Evolutionary conservation across 2,888 invertebrate species (phyloP).

Genomic region (Argyresthia goedartella): DNA sequence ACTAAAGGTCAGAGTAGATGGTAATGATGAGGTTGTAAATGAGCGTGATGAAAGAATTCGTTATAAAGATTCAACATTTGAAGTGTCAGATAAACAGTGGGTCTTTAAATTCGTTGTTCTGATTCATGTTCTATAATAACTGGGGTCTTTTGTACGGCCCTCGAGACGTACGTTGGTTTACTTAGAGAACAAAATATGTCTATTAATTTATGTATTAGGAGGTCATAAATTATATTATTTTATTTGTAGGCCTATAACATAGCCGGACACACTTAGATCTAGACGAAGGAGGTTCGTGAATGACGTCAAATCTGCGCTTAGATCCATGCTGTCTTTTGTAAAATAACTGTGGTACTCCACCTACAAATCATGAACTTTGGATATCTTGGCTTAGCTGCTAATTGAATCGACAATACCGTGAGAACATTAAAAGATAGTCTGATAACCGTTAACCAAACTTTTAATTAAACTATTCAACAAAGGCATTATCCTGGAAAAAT

Average conservation of each 20-base stretch:
- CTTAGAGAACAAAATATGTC: neutral
- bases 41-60: slow-evolving; percentile 44
- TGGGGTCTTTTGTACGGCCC: neutral
- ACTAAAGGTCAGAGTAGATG: neutral
- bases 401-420: neutral
- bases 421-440: neutral
- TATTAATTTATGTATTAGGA: too few relatives aligned
- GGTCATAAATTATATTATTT: too few relatives aligned
- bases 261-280: too few relatives aligned
- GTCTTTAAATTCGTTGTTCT: slow-evolving; percentile 55
- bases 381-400: too few relatives aligned
- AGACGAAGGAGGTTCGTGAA: too few relatives aligned
- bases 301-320: too few relatives aligned
- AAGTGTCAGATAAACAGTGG: slow-evolving; percentile 62
- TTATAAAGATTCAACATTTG: slow-evolving; percentile 58
- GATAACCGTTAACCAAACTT: neutral
- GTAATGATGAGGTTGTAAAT: neutral
- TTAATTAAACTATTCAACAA: slow-evolving; percentile 29
- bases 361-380: too few relatives aligned
- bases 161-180: neutral
- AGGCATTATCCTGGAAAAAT: slow-evolving; percentile 61
- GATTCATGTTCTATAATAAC: slow-evolving; percentile 58
- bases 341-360: too few relatives aligned
- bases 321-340: too few relatives aligned
- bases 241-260: too few relatives aligned